Conservation (phyloP, 64 coral and sea anemone species). For the Dendronephthya gigantea region DNA sequence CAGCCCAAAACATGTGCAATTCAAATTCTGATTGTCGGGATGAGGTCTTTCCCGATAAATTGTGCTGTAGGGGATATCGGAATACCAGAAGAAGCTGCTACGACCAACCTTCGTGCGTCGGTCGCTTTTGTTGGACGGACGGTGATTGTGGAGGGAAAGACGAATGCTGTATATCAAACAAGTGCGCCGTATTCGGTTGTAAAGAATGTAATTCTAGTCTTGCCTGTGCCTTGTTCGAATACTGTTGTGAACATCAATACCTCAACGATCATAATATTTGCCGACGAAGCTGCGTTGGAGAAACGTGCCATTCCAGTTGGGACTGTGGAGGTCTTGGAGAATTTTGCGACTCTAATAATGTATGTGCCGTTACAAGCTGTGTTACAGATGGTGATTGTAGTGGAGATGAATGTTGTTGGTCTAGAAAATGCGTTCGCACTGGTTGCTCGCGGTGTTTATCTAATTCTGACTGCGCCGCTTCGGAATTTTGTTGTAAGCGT, state of each 20-base stretch:
- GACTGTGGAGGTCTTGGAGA: neutral
- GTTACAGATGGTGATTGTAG: too few relatives aligned
- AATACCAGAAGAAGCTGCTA: too few relatives aligned
- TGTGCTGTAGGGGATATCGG: too few relatives aligned
- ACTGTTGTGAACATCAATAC: neutral
- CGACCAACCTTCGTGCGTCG: neutral
- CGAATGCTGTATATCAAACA: neutral
- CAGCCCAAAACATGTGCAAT: neutral
- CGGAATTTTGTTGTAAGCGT: too few relatives aligned
- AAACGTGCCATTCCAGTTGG: neutral
- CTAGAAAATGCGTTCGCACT: too few relatives aligned
- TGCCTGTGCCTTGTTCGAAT: neutral
- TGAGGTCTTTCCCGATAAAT: too few relatives aligned
- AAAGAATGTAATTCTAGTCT: neutral
- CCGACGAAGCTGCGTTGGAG: neutral
- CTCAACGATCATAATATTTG: neutral
- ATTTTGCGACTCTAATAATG: neutral
- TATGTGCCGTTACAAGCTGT: neutral
- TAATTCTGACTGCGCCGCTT: too few relatives aligned
- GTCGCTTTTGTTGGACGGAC: neutral
- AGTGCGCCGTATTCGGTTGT: neutral
- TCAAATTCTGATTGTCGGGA: neutral
- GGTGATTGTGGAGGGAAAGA: neutral
- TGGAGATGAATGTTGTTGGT: too few relatives aligned
- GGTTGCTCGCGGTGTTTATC: too few relatives aligned